phyloP scores from a whole-genome alignment of 2,888 invertebrate species.

The Andrena camellia region DNA sequence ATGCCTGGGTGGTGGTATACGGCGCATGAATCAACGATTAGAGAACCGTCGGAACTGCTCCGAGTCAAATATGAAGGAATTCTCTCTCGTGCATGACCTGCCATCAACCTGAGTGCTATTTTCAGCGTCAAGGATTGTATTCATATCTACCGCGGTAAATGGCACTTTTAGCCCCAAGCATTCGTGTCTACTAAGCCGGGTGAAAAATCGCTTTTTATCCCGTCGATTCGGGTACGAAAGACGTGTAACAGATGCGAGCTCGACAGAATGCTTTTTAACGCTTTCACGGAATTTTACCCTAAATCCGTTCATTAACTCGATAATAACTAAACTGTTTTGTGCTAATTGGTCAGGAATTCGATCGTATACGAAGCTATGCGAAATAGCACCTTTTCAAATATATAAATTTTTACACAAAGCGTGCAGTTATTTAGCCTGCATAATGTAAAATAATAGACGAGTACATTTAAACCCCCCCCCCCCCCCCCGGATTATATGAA shows the following conservation, averaged over 20 bases:
- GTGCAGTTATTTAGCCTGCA: not conserved
- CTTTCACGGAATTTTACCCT: not conserved
- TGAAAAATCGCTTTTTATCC: conserved; percentile 24
- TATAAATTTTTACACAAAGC: no score
- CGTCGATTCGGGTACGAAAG: not conserved
- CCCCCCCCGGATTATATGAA: not conserved
- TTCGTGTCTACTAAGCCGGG: conserved; percentile 9
- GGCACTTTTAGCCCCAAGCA: conserved; percentile 33
- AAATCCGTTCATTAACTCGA: not conserved
- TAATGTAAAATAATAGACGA: not conserved
- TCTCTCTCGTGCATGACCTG: not conserved
- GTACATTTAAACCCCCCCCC: not conserved
- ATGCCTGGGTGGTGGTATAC: conserved; percentile 1
- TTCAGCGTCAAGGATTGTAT: conserved; percentile 12
- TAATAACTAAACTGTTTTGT: not conserved
- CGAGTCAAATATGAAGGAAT: conserved; percentile 20
- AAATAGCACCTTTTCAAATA: no score
- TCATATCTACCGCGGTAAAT: conserved; percentile 26
- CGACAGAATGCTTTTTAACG: not conserved
- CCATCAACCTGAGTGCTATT: conserved; percentile 32
- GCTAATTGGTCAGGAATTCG: no score
- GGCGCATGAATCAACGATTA: conserved; percentile 8
- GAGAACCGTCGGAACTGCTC: not conserved
- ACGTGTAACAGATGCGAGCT: conserved; percentile 5
- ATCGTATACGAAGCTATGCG: no score